Base-by-base conservation (phyloP, 1,140 invertebrate species). In the Drosophila kohkoa region DNA sequence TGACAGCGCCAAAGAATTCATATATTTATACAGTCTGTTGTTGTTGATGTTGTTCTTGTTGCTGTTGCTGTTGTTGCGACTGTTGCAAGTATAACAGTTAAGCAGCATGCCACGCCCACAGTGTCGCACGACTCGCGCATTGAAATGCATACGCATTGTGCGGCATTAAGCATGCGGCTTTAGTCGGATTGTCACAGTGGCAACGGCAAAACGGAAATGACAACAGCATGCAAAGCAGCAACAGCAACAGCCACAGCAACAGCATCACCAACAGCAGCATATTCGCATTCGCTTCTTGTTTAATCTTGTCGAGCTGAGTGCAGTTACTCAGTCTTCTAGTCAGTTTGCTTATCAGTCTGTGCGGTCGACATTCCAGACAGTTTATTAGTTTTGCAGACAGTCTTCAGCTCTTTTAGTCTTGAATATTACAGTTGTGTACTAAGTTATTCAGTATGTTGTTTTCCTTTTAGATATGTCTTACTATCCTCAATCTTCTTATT, bases 91-190 rank as follows among this genome's bases (percentile, higher is more conserved):
- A 52, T 25, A 59, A 46, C n/a, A 32, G 25, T 46, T 15, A 13
- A 51, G 15, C 46, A 70, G 48, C 66, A 57, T 60, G 71, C 54
- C 54, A 75, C 67, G 60, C 51, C 66, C 66, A 55, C 52, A 46
- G 2, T 58, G 38, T 25, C 11, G 55, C 55, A 30, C 30, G 32
- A 1, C 13, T 13, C 13, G 15, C 1, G n/a, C 30, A 55, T 55
- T 38, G 35, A 38, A 38, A 38, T 38, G 51, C 28, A 52, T 52
- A 52, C 25, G 30, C 13, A 54, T 54, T 54, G n/a, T 54, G 58
- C 38, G 32, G 11, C 16, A 41, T 41, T 64, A 46, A 25, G 28
- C 45, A 49, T 20, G 55, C 10, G 16, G 28, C 30, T 64, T 60
- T 48, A 48, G 28, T 32, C 32, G 58, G 11, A 38, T 51, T 51